Conservation (phyloP, 2,113 vertebrate species). For the Sterna hirundo region DNA sequence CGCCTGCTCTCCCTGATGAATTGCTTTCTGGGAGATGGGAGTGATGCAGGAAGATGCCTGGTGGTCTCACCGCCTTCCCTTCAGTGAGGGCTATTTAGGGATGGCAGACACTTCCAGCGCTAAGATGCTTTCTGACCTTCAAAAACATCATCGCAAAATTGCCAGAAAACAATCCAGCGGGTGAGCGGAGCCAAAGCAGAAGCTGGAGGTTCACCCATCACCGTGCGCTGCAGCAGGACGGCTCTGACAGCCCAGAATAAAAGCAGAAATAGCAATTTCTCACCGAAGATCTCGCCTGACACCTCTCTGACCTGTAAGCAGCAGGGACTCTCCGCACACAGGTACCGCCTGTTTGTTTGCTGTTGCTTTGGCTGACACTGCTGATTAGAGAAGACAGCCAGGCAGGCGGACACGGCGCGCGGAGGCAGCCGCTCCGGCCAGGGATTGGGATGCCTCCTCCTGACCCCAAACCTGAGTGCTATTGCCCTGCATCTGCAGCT, state of each 20-base stretch:
- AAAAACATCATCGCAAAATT: background rate
- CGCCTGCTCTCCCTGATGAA: fast-evolving
- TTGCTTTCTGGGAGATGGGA: background rate
- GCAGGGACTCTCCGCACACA: background rate
- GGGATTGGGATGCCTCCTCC: background rate
- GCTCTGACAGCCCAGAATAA: background rate
- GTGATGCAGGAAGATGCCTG: background rate
- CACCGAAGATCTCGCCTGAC: background rate
- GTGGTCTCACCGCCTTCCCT: background rate
- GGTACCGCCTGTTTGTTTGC: slow-evolving; percentile 24
- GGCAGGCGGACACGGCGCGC: background rate
- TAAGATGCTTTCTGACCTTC: background rate
- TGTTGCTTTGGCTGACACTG: background rate
- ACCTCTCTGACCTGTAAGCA: background rate
- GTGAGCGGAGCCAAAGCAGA: background rate
- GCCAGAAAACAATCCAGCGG: background rate
- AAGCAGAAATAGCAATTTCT: slow-evolving; percentile 1
- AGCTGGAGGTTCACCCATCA: slow-evolving; percentile 4
- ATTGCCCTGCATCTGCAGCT: slow-evolving; percentile 79
- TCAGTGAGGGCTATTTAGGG: background rate
- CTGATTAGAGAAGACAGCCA: slow-evolving; percentile 41
- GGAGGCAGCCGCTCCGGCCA: background rate
- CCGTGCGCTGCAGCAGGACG: background rate
- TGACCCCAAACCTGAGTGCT: slow-evolving; percentile 71
- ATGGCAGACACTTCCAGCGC: background rate